Conservation (phyloP, 2,113 vertebrate genomes). For the Capreolus pygargus region DNA sequence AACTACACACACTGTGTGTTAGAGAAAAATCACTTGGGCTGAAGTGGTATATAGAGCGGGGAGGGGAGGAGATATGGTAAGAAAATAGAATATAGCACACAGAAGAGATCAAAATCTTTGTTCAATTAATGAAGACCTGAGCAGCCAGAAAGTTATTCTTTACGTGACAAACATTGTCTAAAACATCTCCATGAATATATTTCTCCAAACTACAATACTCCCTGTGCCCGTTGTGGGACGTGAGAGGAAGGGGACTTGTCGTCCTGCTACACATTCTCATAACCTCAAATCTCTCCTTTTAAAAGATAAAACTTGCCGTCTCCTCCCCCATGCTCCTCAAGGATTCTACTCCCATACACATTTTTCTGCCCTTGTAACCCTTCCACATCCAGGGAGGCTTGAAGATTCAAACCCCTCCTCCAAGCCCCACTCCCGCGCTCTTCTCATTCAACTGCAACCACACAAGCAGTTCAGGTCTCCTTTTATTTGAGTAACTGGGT, state of each 20-base stretch:
- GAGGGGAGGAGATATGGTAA: not conserved
- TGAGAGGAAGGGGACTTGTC: not conserved
- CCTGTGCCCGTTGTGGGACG: not conserved
- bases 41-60: not conserved
- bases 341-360: not conserved
- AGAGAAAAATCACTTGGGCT: not conserved
- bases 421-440: not conserved
- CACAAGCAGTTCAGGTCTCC: not conserved
- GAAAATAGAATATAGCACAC: not conserved
- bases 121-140: not conserved
- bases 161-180: not conserved
- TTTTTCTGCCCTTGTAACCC: not conserved
- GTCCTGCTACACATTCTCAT: not conserved
- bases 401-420: not conserved
- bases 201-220: not conserved
- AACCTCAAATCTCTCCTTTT: not conserved
- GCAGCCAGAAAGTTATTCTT: not conserved
- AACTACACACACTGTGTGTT: not conserved
- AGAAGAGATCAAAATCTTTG: not conserved
- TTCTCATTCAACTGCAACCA: not conserved
- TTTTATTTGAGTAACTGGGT: not conserved
- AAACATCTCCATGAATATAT: not conserved
- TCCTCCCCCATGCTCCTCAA: not conserved
- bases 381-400: not conserved
- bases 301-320: not conserved